Conservation (phyloP, 2,888 invertebrate genomes). For the Eutolmus rufibarbis region DNA sequence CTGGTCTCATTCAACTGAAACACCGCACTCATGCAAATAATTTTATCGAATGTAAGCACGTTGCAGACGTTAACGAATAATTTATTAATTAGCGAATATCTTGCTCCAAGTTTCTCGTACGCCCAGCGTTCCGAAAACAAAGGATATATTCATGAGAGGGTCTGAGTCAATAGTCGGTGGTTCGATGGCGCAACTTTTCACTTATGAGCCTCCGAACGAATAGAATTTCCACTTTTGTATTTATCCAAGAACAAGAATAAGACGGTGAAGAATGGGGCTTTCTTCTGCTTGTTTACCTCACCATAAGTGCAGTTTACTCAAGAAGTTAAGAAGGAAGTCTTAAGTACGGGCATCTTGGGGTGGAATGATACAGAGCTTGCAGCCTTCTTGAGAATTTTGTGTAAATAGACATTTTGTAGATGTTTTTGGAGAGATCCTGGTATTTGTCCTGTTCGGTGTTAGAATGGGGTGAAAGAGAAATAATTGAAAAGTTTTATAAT, state of each 20-base stretch:
- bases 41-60: not conserved
- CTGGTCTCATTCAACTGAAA: not conserved
- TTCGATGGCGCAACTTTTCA: constrained; percentile 11
- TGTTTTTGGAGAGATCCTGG: not conserved
- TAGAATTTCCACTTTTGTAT: constrained; percentile 30
- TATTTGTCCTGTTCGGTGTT: not conserved
- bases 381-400: not conserved
- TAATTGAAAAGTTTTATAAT: not conserved
- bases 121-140: not conserved
- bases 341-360: not conserved
- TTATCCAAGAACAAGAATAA: constrained; percentile 22
- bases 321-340: constrained; percentile 47
- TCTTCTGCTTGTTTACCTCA: constrained; percentile 48
- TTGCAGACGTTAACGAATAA: not conserved
- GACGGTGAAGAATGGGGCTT: constrained; percentile 35
- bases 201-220: constrained; percentile 20
- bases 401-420: not conserved
- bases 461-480: not conserved
- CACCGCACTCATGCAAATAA: not conserved
- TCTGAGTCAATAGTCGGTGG: not conserved
- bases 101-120: not conserved
- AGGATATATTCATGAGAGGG: not conserved
- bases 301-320: constrained; percentile 51
- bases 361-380: not conserved
- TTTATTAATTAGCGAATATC: constrained; percentile 32